Evolutionary conservation across 2,888 invertebrate genomes (phyloP).

Genomic region (Ephialtes manifestator): DNA sequence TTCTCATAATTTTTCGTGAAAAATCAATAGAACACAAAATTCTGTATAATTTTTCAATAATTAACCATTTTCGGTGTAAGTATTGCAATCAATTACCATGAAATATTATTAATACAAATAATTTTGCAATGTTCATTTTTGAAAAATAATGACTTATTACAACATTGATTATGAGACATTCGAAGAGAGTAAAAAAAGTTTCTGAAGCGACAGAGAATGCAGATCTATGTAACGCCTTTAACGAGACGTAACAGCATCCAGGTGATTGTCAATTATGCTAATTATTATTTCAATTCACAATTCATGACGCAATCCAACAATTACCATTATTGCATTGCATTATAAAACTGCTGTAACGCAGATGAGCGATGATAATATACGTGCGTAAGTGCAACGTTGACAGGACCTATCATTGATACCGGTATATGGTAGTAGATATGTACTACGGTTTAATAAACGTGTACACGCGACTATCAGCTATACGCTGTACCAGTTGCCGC

Average conservation of each 20-base stretch:
- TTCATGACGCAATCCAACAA: slow-evolving; percentile 1
- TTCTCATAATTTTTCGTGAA: too few relatives aligned
- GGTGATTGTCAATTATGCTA: slow-evolving; percentile 20
- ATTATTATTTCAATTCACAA: slow-evolving; percentile 11
- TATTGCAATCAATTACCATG: too few relatives aligned
- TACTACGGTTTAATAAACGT: not conserved
- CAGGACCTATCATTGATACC: slow-evolving; percentile 7
- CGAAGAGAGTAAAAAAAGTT: too few relatives aligned
- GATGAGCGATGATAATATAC: not conserved
- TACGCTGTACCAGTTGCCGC: slow-evolving; percentile 2
- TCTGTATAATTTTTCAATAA: too few relatives aligned
- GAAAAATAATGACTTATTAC: too few relatives aligned
- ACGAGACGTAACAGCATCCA: not conserved
- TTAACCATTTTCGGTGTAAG: too few relatives aligned
- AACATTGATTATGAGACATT: too few relatives aligned
- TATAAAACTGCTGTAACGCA: not conserved
- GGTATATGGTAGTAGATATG: not conserved
- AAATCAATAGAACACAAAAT: too few relatives aligned
- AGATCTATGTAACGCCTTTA: too few relatives aligned
- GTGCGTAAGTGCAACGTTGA: slow-evolving; percentile 6
- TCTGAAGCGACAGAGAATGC: too few relatives aligned
- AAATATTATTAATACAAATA: too few relatives aligned
- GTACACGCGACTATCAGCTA: not conserved
- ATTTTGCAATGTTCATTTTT: too few relatives aligned
- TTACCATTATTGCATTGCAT: slow-evolving; percentile 29